Base-by-base conservation (phyloP, 2,888 invertebrate species). In the Callinectes sapidus region DNA sequence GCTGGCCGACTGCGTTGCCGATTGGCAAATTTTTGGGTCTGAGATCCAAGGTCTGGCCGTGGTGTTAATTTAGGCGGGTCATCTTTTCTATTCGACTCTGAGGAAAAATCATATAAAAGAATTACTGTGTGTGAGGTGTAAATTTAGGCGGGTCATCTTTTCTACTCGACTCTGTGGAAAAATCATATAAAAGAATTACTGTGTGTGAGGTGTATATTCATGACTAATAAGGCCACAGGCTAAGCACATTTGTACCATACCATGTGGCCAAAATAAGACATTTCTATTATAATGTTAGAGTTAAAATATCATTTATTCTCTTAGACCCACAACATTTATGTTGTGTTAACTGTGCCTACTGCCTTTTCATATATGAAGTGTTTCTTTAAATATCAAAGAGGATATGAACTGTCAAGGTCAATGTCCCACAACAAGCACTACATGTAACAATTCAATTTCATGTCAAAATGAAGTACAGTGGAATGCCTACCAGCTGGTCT, bases 51-150 rank as follows among this genome's bases (percentile, higher is more conserved):
- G 48, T 90, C 93, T 81, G 92, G 94, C 5, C 93, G 90, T 16
- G 92, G 90, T 13, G 94, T 94, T 61, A 94, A 54, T 77, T 93
- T 94, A 23, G 94, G 94, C 35, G 93, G 94, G 23, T 93, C 93
- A 77, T 93, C 94, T 86, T 91, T 92, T 32, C 91, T 92, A 32
- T n/a, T 86, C n/a, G 92, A 88, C 55, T 93, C 94, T 94, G 92
- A 8, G 54, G 81, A 88, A 61, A 87, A 61, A 87, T 48, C 42
- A 5, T n/a, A 48, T 28, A 16, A 6, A 54, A 18, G 87, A 87
- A 23, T 61, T 13, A 23, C 61, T 61, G 61, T 61, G 61, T 61
- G 61, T 61, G 23, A 5, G 61, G 3, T 10, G 1, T 23, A 61
- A 5, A 61, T 23, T 23, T 94, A 23, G 94, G 94, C 35, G 93